Percentiles rank a stretch among this genome's conserved stretches.
These are phyloP conservation scores for Elachura formosa DNA, from an alignment of 2,113 vertebrate species.

Conservation along the genomic window DNA sequence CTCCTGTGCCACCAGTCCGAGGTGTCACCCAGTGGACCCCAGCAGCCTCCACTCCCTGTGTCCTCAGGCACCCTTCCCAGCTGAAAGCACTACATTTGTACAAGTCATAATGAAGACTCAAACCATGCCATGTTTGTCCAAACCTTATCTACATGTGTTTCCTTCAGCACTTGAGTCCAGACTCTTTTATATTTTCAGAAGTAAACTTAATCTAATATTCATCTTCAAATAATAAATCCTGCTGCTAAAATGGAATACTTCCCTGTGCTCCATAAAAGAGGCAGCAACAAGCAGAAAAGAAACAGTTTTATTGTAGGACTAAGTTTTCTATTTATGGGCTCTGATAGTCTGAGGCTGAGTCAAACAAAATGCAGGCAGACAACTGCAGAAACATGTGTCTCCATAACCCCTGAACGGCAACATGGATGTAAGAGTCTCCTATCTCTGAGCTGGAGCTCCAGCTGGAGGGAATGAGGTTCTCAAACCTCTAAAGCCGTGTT, in stretches of 20 bases:
- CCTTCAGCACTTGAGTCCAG: not conserved
- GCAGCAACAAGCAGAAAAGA: not conserved
- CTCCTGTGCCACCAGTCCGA: not conserved
- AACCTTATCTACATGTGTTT: not conserved
- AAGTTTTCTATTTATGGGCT: conserved; percentile 7
- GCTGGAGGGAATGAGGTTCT: not conserved
- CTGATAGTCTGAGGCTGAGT: not conserved
- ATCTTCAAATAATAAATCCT: conserved; percentile 26
- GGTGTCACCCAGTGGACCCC: not conserved
- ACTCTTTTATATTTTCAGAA: not conserved
- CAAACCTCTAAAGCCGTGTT: not conserved
- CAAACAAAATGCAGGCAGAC: not conserved
- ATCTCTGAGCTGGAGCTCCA: not conserved
- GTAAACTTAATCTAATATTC: not conserved
- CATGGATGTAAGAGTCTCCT: not conserved
- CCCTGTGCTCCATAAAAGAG: not conserved
- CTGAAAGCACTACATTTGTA: not conserved
- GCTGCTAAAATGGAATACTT: not conserved
- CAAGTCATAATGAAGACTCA: not conserved
- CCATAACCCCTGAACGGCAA: not conserved
- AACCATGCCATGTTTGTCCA: not conserved
- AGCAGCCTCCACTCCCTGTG: not conserved
- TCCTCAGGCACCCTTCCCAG: not conserved
- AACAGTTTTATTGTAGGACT: not conserved
- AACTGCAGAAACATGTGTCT: not conserved